Percentiles rank a stretch among this genome's conserved stretches.
Evolutionary conservation across 2,113 vertebrate species (phyloP).

Genomic region (Perca fluviatilis): DNA sequence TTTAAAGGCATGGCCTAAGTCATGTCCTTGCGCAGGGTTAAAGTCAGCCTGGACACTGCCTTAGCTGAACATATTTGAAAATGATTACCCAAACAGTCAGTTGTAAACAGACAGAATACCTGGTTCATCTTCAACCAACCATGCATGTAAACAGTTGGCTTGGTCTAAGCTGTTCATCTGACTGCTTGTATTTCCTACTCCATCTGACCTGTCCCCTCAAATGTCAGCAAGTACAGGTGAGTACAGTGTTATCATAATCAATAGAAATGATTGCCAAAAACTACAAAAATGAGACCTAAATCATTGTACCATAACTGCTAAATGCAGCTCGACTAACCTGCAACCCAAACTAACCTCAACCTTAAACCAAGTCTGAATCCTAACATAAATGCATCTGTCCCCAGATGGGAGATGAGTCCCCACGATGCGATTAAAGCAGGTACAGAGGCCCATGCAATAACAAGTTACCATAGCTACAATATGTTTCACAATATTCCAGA

Average conservation of each 20-base stretch:
- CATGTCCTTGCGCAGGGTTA: no score
- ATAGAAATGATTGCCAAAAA: neutral
- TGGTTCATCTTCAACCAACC: no score
- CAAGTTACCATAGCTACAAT: neutral
- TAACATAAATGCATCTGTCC: neutral
- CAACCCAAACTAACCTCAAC: neutral
- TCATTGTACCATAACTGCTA: neutral
- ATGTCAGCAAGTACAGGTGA: neutral
- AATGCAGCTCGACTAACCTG: neutral
- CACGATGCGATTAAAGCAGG: neutral
- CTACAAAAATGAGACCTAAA: neutral
- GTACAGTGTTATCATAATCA: neutral
- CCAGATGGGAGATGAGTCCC: neutral
- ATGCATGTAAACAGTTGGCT: neutral
- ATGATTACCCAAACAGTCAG: no score
- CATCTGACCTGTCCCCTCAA: neutral
- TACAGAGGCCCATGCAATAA: no score
- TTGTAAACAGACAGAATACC: no score
- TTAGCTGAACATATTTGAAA: no score
- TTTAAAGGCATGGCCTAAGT: no score
- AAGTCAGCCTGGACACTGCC: no score
- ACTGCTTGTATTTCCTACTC: neutral
- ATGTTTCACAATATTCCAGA: neutral
- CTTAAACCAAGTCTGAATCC: neutral
- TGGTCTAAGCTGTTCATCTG: neutral